Evolutionary conservation across 23 tunicate genomes (phyloP).

Genomic region (Phallusia fumigata): DNA sequence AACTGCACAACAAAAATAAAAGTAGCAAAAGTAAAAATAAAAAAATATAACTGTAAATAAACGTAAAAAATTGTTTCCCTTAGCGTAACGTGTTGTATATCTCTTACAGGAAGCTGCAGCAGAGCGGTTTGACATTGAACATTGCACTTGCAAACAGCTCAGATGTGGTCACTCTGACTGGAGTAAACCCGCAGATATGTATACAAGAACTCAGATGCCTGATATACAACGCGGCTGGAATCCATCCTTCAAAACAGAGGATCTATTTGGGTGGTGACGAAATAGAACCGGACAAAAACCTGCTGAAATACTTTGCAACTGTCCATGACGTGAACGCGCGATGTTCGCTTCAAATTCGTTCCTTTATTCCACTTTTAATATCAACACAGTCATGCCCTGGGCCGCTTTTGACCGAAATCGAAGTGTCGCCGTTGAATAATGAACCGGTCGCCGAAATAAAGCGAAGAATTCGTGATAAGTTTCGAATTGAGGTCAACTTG

Average conservation of each 20-base stretch:
- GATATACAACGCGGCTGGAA: conserved; percentile 14
- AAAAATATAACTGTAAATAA: no score
- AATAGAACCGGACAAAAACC: conserved; percentile 8
- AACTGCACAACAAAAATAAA: no score
- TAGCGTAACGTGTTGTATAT: no score
- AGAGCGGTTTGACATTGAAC: not conserved
- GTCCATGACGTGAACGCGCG: conserved; percentile 7
- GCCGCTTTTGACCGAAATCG: conserved; percentile 73
- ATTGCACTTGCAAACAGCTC: not conserved
- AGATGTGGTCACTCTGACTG: not conserved
- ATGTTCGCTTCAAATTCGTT: conserved; percentile 37
- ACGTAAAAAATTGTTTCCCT: no score
- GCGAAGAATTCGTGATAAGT: conserved; percentile 61
- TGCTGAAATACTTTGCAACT: conserved; percentile 54
- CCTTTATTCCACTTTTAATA: conserved; percentile 40
- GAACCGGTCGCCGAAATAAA: conserved; percentile 59
- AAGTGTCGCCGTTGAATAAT: conserved; percentile 55
- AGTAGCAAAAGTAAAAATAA: no score
- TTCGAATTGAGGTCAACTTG: conserved; percentile 49
- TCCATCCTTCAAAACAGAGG: conserved; percentile 59
- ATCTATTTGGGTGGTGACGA: conserved; percentile 63
- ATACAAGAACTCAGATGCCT: not conserved
- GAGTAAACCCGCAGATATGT: not conserved
- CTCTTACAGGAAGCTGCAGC: not conserved
- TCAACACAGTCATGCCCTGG: conserved; percentile 75